A percentile compares a stretch with the other conserved stretches of the same genome.
Conservation (phyloP, 2,888 invertebrate genomes). For the Ceratothoa steindachneri region DNA sequence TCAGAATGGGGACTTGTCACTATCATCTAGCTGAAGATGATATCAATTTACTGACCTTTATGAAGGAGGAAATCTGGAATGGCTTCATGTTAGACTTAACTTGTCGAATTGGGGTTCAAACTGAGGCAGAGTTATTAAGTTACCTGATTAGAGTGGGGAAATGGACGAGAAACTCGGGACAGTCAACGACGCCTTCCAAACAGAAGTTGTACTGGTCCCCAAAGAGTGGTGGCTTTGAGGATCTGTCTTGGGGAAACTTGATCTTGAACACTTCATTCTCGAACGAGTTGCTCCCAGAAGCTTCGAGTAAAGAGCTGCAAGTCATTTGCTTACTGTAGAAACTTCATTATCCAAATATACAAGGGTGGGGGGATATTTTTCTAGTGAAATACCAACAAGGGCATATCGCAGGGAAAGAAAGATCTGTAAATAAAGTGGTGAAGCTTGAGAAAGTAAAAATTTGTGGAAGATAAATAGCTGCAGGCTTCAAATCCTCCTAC, state of each 20-base stretch:
- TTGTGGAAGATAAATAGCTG: no score
- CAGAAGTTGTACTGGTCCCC: conserved; percentile 94
- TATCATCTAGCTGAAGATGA: no score
- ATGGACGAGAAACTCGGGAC: conserved; percentile 96
- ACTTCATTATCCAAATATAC: background rate
- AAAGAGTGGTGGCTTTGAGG: conserved; percentile 67
- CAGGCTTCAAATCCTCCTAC: no score
- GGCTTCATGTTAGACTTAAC: no score
- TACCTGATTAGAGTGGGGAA: conserved; percentile 74
- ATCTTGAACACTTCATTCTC: conserved; percentile 76
- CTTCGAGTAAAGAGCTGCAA: background rate
- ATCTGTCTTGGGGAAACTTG: conserved; percentile 56
- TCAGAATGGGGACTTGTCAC: no score
- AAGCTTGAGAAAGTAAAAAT: no score
- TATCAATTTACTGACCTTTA: no score
- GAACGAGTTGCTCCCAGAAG: conserved; percentile 57
- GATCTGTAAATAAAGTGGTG: no score
- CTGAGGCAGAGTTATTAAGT: no score
- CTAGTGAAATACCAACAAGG: background rate
- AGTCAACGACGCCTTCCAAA: conserved; percentile 92
- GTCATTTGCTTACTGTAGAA: background rate
- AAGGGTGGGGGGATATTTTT: background rate
- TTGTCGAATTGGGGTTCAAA: no score
- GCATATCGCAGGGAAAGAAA: background rate
- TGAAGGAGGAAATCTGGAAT: no score